Conservation (phyloP, 2,797 vertebrate species). For the Momotus momota region DNA sequence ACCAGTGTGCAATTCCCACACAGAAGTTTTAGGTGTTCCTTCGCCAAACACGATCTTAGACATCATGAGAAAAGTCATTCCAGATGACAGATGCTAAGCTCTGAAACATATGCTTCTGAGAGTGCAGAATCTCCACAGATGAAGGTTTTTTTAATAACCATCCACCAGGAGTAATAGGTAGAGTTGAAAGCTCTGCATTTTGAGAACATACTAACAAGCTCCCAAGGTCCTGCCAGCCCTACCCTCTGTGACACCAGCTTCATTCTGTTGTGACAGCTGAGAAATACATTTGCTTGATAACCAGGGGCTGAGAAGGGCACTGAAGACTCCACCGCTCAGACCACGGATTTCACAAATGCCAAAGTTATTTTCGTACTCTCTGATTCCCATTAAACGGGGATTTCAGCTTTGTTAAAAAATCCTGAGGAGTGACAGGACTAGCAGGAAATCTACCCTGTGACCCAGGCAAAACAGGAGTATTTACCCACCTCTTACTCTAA, state of each 20-base stretch:
- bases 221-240: neutral
- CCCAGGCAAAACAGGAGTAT: neutral
- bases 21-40: neutral
- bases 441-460: neutral
- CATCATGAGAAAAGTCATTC: too few species aligned
- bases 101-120: neutral
- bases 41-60: neutral
- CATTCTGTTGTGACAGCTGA: neutral
- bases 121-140: neutral
- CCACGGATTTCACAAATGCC: neutral
- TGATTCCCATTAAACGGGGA: neutral
- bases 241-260: rapidly evolving
- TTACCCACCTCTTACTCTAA: neutral
- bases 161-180: neutral
- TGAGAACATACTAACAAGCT: neutral
- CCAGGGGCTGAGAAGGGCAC: neutral
- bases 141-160: neutral
- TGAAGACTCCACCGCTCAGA: neutral
- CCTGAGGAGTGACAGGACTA: neutral
- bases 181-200: neutral
- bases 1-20: neutral
- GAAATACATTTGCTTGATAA: neutral
- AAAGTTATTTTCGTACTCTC: neutral
- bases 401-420: neutral
- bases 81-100: neutral